These are phyloP conservation scores for Pandemis corylana DNA, from an alignment of 2,888 invertebrate genomes.

Conservation along the genomic window DNA sequence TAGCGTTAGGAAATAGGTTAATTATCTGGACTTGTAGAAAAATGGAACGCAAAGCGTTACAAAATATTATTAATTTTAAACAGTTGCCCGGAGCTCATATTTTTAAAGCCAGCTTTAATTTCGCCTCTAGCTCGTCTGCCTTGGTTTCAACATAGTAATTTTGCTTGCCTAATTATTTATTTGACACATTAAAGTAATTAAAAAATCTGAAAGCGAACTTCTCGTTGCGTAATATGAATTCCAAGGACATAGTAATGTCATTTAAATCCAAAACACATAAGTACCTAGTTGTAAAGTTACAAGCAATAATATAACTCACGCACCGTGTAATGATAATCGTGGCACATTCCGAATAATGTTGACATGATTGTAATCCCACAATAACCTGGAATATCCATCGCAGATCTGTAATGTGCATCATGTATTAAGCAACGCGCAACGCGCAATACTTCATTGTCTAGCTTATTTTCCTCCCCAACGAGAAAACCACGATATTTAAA, in stretches of 20 bases:
- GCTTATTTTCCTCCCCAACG: not conserved
- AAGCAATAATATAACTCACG: too few relatives aligned
- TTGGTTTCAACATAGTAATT: not conserved
- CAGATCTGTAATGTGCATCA: too few relatives aligned
- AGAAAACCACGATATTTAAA: not conserved
- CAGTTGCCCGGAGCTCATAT: not conserved
- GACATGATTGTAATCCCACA: too few relatives aligned
- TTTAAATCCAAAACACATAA: too few relatives aligned
- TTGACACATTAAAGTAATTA: not conserved
- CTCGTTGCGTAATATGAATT: not conserved
- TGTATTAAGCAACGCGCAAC: too few relatives aligned
- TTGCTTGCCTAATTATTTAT: not conserved
- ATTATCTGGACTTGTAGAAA: conserved; percentile 2
- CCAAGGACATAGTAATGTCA: not conserved
- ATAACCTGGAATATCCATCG: too few relatives aligned
- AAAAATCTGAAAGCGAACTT: not conserved
- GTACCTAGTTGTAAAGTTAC: too few relatives aligned
- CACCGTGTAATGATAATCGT: not conserved
- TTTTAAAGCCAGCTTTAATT: not conserved
- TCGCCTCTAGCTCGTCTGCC: not conserved
- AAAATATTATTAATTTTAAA: not conserved
- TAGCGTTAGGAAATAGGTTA: conserved; percentile 14
- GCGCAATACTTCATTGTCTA: too few relatives aligned
- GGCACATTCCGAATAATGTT: not conserved
- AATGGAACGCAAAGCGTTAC: conserved; percentile 2